phyloP scores from a whole-genome alignment of 1,140 invertebrate species.

The Pentalonia nigronervosa region DNA sequence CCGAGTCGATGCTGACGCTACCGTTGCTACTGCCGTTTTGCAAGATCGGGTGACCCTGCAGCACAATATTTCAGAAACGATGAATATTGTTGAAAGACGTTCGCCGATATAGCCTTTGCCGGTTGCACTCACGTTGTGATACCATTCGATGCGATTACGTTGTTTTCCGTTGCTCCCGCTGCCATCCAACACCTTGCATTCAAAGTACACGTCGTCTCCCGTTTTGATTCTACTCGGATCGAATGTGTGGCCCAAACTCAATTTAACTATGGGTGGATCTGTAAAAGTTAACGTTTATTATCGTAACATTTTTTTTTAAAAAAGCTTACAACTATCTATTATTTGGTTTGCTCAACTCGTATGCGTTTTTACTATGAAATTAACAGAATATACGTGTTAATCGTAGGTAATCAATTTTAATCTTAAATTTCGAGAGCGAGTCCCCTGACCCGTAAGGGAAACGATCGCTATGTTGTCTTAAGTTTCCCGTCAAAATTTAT shows the following conservation, averaged over 20 bases:
- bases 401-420: background rate
- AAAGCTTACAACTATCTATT: background rate
- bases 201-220: conserved; percentile 91
- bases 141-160: conserved; percentile 46
- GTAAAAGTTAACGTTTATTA: conserved; percentile 62
- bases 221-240: conserved; percentile 88
- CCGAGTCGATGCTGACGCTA: conserved; percentile 19
- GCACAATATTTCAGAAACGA: background rate
- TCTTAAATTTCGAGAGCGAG: background rate
- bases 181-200: conserved; percentile 68
- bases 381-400: background rate
- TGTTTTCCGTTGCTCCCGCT: background rate
- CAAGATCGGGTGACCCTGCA: conserved; percentile 27
- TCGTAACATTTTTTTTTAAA: background rate
- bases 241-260: conserved; percentile 83
- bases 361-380: background rate
- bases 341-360: background rate
- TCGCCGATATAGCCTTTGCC: background rate
- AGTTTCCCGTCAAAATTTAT: background rate
- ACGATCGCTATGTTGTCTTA: background rate
- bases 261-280: conserved; percentile 85
- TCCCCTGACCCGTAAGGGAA: background rate
- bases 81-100: background rate
- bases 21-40: conserved; percentile 33
- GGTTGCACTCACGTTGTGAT: conserved; percentile 23